Conservation (phyloP, 2,797 vertebrate genomes). For the Rhadinocentrus ornatus region DNA sequence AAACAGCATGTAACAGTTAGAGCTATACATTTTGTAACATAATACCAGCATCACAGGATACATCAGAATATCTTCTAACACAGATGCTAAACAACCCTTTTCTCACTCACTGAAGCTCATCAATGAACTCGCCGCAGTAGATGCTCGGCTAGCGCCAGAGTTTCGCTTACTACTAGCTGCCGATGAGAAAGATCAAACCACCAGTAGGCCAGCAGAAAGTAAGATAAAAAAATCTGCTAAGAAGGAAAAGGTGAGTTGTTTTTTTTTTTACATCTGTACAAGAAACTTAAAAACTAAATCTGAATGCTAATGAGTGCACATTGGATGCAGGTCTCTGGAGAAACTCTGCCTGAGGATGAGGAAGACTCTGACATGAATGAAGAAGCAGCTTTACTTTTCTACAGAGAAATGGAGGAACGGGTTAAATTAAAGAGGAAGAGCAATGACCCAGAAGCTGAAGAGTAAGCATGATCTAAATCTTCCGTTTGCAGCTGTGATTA, state of each 20-base stretch:
- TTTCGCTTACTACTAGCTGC: slow-evolving; percentile 82
- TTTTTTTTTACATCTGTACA: background rate
- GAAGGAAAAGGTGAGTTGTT: slow-evolving; percentile 63
- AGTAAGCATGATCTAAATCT: slow-evolving; percentile 63
- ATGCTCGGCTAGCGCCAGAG: slow-evolving; percentile 86
- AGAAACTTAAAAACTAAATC: background rate
- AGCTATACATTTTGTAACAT: no score
- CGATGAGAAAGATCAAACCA: slow-evolving; percentile 48
- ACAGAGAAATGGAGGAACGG: slow-evolving; percentile 83
- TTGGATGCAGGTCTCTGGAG: slow-evolving; percentile 58
- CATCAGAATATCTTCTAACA: background rate
- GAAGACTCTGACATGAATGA: slow-evolving; percentile 80
- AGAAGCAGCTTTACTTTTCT: slow-evolving; percentile 85
- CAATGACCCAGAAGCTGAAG: slow-evolving; percentile 43
- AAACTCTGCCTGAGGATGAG: slow-evolving; percentile 29
- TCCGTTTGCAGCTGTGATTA: background rate
- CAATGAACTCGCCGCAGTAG: slow-evolving; percentile 86
- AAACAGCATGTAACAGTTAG: no score
- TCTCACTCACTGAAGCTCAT: slow-evolving; percentile 82
- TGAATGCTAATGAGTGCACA: background rate
- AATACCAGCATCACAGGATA: no score
- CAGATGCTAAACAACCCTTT: background rate
- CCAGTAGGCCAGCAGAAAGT: slow-evolving; percentile 38
- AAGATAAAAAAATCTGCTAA: slow-evolving; percentile 54
- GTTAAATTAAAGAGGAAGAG: slow-evolving; percentile 87